Base-by-base conservation (phyloP, 1,140 invertebrate genomes). In the Zaprionus vittiger region DNA sequence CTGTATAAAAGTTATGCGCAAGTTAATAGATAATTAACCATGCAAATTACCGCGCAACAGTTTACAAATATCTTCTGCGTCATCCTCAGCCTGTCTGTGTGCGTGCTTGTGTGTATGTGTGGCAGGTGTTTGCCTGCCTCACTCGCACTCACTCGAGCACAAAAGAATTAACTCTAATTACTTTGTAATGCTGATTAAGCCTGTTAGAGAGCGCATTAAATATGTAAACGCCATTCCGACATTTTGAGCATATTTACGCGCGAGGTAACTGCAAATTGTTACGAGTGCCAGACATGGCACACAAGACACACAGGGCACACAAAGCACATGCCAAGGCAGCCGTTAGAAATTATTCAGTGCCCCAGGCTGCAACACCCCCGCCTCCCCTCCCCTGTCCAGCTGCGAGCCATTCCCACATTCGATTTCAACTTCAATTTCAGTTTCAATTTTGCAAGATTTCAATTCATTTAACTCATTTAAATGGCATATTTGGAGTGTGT, bases 1-100 rank as follows among this genome's bases (percentile, higher is more conserved):
- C 62, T 69, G 54, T 66, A 62, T 65, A 79, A 81, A 90, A 89
- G 84, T 89, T 89, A 89, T 89, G 84, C 85, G 67, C 81, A 89
- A 84, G 84, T 89, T 89, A 89, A 89, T 89, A 89, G 84, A 89
- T 89, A 89, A 89, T 89, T 89, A 89, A 85, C 85, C 85, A 89
- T 89, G 84, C 70, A 89, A 89, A 89, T 89, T 90, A 79, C 61
- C 79, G 70, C 66, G 84, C 84, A 89, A 90, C 84, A 89, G 84
- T 90, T 89, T 90, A 90, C 80, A 79, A 80, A 85, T 80, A 79
- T 85, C 77, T 72, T 71, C 69, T 67, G 74, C 59, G 38, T 77
- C 80, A 79, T 79, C 72, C 41, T 60, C 47, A 56, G 20, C 20
- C 20, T 20, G 28, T 60, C 7, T 14, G 4, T 34, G n/a, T 15